Conservation (phyloP, 2,797 vertebrate genomes). For the Melanotaenia parkinsoni region DNA sequence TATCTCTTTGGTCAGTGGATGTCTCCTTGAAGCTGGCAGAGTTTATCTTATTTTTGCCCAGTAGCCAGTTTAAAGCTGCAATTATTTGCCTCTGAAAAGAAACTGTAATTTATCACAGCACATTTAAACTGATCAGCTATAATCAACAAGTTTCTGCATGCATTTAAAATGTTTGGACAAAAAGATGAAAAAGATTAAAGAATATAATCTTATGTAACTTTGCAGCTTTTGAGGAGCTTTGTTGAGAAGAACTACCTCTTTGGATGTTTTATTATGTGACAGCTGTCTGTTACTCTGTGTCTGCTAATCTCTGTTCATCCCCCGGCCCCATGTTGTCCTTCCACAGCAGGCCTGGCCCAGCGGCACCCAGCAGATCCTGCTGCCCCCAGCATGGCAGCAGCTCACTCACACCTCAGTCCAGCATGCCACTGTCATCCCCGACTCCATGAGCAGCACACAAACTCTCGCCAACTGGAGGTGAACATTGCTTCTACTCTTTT, state of each 20-base stretch:
- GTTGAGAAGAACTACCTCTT: not conserved
- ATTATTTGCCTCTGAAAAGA: constrained; percentile 34
- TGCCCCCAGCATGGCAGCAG: constrained; percentile 98
- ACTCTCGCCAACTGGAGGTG: constrained; percentile 97
- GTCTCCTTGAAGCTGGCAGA: constrained; percentile 45
- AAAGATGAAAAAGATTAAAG: not conserved
- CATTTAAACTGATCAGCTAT: constrained; percentile 29
- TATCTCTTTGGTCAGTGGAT: constrained; percentile 64
- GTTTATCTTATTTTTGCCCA: constrained; percentile 39
- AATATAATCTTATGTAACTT: constrained; percentile 1
- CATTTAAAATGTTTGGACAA: constrained; percentile 8
- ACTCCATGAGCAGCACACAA: constrained; percentile 93
- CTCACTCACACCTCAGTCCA: constrained; percentile 97
- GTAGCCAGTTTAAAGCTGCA: constrained; percentile 37
- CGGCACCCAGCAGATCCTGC: constrained; percentile 96
- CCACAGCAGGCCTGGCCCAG: constrained; percentile 96
- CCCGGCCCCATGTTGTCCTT: constrained; percentile 17
- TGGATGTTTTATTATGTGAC: not conserved
- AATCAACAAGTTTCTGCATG: constrained; percentile 7
- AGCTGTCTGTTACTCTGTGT: constrained; percentile 22
- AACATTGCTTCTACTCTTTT: constrained; percentile 41
- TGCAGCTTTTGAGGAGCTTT: constrained; percentile 10
- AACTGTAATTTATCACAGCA: constrained; percentile 48
- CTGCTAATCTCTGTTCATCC: constrained; percentile 17
- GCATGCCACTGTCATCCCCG: constrained; percentile 94